Conservation (phyloP, 2,888 invertebrate species). For the Nomada goodeniana region DNA sequence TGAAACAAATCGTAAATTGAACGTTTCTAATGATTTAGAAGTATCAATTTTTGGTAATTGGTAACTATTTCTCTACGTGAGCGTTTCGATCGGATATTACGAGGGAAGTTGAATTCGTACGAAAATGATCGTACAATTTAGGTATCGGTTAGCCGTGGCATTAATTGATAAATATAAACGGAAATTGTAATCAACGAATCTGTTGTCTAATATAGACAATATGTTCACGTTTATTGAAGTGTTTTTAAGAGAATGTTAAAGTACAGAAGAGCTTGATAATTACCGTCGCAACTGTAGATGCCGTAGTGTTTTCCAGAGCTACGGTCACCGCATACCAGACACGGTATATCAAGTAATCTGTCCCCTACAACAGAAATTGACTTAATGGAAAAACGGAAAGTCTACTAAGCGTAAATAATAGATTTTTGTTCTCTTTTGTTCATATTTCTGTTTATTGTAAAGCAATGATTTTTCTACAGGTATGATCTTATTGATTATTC, state of each 20-base stretch:
- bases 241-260: slow-evolving; percentile 1
- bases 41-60: neutral
- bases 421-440: neutral
- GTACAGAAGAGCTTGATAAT: slow-evolving; percentile 72
- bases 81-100: neutral
- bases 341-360: slow-evolving; percentile 98
- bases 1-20: neutral
- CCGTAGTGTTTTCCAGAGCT: slow-evolving; percentile 99
- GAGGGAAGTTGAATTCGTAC: neutral
- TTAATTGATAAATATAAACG: neutral
- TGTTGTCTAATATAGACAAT: slow-evolving; percentile 6
- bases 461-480: too few species aligned
- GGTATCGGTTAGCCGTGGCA: slow-evolving; percentile 1
- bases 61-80: neutral
- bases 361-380: slow-evolving; percentile 89
- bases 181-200: slow-evolving; percentile 40
- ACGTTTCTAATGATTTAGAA: too few species aligned
- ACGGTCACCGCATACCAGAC: slow-evolving; percentile 99
- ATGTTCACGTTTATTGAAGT: neutral
- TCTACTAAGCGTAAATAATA: neutral
- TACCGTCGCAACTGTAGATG: slow-evolving; percentile 99
- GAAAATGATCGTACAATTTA: neutral
- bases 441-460: neutral
- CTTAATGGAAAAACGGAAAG: slow-evolving; percentile 26
- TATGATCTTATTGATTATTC: neutral